Evolutionary conservation across 2,888 invertebrate species (phyloP), one percentile per base, ranked within the genome.

Genomic region (Tetragonisca angustula): DNA sequence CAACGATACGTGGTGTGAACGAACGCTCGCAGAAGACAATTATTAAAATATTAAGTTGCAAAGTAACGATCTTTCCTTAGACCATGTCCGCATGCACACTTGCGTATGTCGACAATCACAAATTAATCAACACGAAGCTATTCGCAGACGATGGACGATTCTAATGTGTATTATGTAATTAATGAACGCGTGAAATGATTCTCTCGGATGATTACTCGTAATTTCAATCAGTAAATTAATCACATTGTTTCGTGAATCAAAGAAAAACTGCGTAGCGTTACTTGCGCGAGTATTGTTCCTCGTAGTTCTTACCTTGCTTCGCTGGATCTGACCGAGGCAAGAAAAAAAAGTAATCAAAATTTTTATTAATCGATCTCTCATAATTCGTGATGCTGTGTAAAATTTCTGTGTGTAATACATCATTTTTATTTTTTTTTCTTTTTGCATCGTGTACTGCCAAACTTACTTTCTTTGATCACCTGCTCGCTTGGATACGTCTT

Each of bases 381-480:
- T 15, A 71, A 5, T 49, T 36, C 4, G 5, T 32, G 52, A 15
- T 19, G 24, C 68, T 56, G 61, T 24, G 4, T 61, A 70, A 62
- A 43, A 59, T 59, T 59, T 61, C 70, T 71, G 61, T 4, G 6
- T 32, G 24, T 2, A 11, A 17, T 17, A 21, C 4, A 49, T 0
- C 0, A 70, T 56, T 19, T 9, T 61, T 19, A 32, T 61, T 61
- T 9, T 61, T 11, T 61, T 1, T 52, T 19, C 21, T 21, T 19
- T 52, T 19, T 19, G 17, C 52, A 52, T 52, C 21, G 21, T 9
- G 6, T 2, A n/a, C 1, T 11, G 4, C 13, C 17, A 78, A 91
- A 96, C 97, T 97, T 95, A 98, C 98, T 97, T 96, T 97, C 97
- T 96, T 97, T 97, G 87, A 98, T 97, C 68, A 96, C 96, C 94